Percentiles rank a stretch among this genome's conserved stretches.
These are phyloP conservation scores for Agapostemon virescens DNA, from an alignment of 2,888 invertebrate species.

Conservation along the genomic window DNA sequence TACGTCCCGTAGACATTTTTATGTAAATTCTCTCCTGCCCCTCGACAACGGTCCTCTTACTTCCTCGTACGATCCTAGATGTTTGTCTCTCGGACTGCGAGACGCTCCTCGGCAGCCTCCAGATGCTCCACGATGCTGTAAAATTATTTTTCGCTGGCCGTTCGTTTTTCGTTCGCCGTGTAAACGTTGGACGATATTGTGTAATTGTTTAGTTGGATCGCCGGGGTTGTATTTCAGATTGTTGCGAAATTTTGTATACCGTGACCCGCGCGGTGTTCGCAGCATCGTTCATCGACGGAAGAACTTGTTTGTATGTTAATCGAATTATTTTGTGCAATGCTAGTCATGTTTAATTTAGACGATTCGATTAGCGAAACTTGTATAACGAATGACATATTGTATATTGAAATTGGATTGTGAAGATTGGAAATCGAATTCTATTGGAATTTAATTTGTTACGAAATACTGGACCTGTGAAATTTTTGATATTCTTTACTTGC, in stretches of 20 bases:
- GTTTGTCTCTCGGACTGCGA: constrained; percentile 6
- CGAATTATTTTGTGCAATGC: too few species aligned
- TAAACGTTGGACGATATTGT: background rate
- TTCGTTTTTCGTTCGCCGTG: background rate
- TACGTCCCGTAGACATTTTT: constrained; percentile 48
- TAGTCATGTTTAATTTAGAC: background rate
- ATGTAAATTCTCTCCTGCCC: constrained; percentile 41
- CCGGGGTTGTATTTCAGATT: background rate
- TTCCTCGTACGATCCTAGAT: constrained; percentile 20
- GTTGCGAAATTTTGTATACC: background rate
- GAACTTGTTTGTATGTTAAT: too few species aligned
- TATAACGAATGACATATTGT: background rate
- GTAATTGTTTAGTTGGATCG: background rate
- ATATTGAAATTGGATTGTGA: background rate
- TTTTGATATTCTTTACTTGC: too few species aligned
- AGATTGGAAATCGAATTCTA: background rate
- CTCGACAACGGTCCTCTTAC: background rate
- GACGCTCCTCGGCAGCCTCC: background rate
- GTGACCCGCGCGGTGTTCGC: too few species aligned
- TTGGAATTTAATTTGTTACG: background rate
- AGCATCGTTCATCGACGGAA: too few species aligned
- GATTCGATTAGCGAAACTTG: background rate
- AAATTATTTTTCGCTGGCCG: background rate
- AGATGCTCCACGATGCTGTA: background rate
- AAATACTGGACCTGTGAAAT: too few species aligned